Evolutionary conservation across 2,113 vertebrate species (phyloP), one percentile per base, ranked within the genome.

Genomic region (Takifugu bimaculatus): DNA sequence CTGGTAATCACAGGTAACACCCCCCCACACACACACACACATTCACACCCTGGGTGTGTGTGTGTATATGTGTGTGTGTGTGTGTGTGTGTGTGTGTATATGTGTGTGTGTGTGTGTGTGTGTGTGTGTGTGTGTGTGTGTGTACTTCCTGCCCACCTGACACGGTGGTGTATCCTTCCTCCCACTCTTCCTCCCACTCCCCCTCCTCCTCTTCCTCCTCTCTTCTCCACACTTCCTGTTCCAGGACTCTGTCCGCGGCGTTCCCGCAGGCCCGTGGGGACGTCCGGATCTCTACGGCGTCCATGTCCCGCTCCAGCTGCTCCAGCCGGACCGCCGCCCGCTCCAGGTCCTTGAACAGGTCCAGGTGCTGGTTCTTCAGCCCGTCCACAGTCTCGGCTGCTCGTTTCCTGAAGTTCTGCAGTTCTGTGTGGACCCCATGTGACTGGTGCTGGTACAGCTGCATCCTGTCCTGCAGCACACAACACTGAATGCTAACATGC

Each of bases 391-490:
- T 84, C 2, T 90, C 92, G 28, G 91, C 68, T 5, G 95, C 92
- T 54, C 93, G 93, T 87, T 95, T 95, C 77, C 92, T 93, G 83
- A 99, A 96, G 68, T 97, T 93, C 53, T 90, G 88, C 77, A 95
- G 87, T 80, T 98, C 95, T 0, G 89, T 85, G 55, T 91, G 93
- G 67, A 96, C 94, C 39, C 92, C 94, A 57, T 88, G 93, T 26
- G 91, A 91, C 62, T 96, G 94, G 13, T 96, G 93, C 0, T 96
- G 92, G 93, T 95, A 97, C 66, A 95, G 82, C 0, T 93, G 88
- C 85, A 99, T 94, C 20, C 94, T 92, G 51, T 96, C 94, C 97
- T 99, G 75, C 2, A 4, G 11, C 35, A 39, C 35, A 39, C 2
- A 39, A 3, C 28, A 29, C 35, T 10, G 29, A 32, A 32, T 4